Conservation (phyloP, 2,797 vertebrate genomes). For the Morelia viridis region DNA sequence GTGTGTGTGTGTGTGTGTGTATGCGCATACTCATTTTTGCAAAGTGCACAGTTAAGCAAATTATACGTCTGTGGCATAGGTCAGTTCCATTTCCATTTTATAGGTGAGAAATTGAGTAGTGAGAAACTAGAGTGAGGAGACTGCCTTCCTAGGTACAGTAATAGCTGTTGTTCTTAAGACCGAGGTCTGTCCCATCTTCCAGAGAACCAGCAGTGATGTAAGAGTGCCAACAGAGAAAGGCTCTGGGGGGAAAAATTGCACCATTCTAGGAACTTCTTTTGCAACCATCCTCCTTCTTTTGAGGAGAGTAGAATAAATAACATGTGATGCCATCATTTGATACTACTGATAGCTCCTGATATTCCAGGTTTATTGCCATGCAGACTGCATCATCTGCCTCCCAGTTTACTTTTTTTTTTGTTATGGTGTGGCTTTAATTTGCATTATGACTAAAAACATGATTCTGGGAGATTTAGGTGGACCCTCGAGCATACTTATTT, state of each 20-base stretch:
- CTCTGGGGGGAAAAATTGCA: not conserved
- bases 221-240: not conserved
- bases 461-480: not conserved
- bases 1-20: not conserved
- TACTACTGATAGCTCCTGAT: not conserved
- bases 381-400: not conserved
- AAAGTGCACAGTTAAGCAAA: not conserved
- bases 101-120: not conserved
- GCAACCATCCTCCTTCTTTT: not conserved
- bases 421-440: not conserved
- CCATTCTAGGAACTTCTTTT: not conserved
- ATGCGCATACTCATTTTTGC: not conserved
- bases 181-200: not conserved
- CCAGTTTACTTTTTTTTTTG: not conserved
- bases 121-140: not conserved
- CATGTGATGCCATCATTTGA: not conserved
- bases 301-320: not conserved
- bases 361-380: not conserved
- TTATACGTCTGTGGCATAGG: too few relatives aligned
- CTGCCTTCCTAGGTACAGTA: not conserved
- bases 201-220: not conserved
- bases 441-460: not conserved
- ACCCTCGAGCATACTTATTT: not conserved
- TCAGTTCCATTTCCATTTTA: not conserved
- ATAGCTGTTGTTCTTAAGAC: not conserved